A percentile compares a stretch with the other conserved stretches of the same genome.
phyloP scores from a whole-genome alignment of 2,888 invertebrate genomes.

The Torymus aiolomorphi region DNA sequence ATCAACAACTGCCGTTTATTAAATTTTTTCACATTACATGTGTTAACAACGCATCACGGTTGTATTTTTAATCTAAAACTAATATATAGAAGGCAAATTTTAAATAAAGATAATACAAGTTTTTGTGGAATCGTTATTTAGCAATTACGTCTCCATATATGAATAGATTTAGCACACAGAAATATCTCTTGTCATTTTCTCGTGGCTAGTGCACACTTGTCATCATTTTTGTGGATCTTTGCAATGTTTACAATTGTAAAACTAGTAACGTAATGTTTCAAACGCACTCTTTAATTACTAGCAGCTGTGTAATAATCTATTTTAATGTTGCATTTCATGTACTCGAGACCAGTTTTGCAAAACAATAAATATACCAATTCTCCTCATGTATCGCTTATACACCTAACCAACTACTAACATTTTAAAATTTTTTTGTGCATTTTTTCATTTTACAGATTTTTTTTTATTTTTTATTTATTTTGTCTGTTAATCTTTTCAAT shows the following conservation, averaged over 20 bases:
- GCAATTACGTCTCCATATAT: constrained; percentile 67
- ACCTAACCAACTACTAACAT: constrained; percentile 68
- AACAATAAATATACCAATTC: constrained; percentile 55
- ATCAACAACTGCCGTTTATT: constrained; percentile 43
- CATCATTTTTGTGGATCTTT: constrained; percentile 22
- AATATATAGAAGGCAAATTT: constrained; percentile 32
- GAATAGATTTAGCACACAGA: constrained; percentile 66
- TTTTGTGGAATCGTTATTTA: constrained; percentile 68
- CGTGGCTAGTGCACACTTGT: constrained; percentile 24
- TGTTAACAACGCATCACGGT: constrained; percentile 9
- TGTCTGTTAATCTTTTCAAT: constrained; percentile 70
- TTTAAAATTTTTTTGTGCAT: constrained; percentile 63
- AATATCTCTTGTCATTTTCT: constrained; percentile 18
- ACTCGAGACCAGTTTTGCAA: constrained; percentile 50
- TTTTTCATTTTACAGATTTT: constrained; percentile 63
- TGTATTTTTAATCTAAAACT: constrained; percentile 6
- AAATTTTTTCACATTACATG: constrained; percentile 38
- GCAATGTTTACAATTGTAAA: constrained; percentile 48
- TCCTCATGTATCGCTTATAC: constrained; percentile 59
- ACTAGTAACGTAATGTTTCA: constrained; percentile 61
- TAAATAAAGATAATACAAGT: constrained; percentile 34
- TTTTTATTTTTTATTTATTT: constrained; percentile 62
- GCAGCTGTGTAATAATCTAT: constrained; percentile 48
- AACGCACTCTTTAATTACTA: constrained; percentile 55
- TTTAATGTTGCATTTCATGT: constrained; percentile 51